Percentiles rank a stretch among this genome's conserved stretches.
phyloP scores from a whole-genome alignment of 2,113 vertebrate genomes.

The Laticauda colubrina region DNA sequence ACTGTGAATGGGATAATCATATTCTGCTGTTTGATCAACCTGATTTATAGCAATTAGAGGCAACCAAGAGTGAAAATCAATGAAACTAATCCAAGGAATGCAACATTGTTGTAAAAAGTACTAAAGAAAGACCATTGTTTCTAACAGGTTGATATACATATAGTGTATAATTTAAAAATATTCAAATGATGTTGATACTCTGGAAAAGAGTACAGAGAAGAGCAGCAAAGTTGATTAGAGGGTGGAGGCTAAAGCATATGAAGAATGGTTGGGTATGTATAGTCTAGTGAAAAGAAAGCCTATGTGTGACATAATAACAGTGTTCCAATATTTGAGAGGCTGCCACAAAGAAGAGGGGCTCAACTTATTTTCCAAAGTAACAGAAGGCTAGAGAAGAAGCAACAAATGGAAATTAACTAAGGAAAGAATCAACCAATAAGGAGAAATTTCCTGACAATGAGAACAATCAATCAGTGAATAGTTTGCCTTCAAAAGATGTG shows the following conservation, averaged over 20 bases:
- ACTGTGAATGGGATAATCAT: neutral
- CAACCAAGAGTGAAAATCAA: neutral
- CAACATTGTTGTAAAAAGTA: neutral
- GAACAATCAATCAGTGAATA: neutral
- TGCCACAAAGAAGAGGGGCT: neutral
- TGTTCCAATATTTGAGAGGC: neutral
- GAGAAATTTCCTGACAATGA: neutral
- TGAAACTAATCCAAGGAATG: neutral
- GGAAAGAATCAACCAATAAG: neutral
- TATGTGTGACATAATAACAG: neutral
- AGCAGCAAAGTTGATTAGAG: neutral
- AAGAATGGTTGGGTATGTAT: neutral
- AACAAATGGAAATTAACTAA: neutral
- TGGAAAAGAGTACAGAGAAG: neutral
- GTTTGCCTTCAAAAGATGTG: neutral
- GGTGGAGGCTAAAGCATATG: neutral
- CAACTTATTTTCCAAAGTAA: neutral
- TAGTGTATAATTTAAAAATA: neutral
- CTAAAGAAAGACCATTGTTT: neutral
- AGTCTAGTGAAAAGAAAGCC: neutral
- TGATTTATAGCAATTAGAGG: neutral
- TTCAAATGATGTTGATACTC: neutral
- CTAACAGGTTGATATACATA: neutral
- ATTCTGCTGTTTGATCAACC: neutral
- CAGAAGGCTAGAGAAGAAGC: neutral